phyloP scores from a whole-genome alignment of 1,140 invertebrate genomes.

The silkworm (Bombyx mori) region DNA sequence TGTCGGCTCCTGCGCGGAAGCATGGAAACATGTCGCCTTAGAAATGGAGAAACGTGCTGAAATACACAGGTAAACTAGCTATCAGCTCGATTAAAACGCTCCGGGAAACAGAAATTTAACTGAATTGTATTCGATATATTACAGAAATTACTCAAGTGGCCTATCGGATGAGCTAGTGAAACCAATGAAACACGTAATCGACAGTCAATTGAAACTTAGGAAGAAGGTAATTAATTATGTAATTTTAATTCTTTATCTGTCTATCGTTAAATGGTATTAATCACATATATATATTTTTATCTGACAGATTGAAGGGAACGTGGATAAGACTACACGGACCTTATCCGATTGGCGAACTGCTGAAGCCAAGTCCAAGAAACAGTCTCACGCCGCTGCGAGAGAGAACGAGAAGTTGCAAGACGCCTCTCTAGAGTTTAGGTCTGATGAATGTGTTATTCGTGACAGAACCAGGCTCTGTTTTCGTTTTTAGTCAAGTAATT shows the following conservation, averaged over 20 bases:
- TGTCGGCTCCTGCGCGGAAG: conserved; percentile 86
- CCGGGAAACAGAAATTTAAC: background rate
- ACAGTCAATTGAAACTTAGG: conserved; percentile 82
- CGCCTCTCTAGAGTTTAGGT: conserved; percentile 71
- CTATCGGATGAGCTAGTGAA: conserved; percentile 91
- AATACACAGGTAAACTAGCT: conserved; percentile 77
- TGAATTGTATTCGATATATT: conserved; percentile 16
- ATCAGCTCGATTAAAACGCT: too few species aligned
- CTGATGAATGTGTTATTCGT: conserved; percentile 16
- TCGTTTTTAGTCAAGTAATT: background rate
- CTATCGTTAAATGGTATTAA: background rate
- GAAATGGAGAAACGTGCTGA: conserved; percentile 93
- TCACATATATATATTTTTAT: too few species aligned
- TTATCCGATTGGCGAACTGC: conserved; percentile 87
- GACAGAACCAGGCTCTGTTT: background rate
- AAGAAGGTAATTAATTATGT: conserved; percentile 73
- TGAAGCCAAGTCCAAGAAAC: conserved; percentile 89
- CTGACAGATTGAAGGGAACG: conserved; percentile 80
- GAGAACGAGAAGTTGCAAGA: conserved; percentile 93
- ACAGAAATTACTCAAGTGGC: conserved; percentile 81
- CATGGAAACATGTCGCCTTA: conserved; percentile 90
- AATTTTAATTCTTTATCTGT: conserved; percentile 3
- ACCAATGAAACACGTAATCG: conserved; percentile 82
- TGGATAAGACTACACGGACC: conserved; percentile 88
- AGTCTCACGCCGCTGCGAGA: conserved; percentile 84